These are phyloP conservation scores for Oryzias celebensis DNA, from an alignment of 2,113 vertebrate genomes.

Conservation along the genomic window DNA sequence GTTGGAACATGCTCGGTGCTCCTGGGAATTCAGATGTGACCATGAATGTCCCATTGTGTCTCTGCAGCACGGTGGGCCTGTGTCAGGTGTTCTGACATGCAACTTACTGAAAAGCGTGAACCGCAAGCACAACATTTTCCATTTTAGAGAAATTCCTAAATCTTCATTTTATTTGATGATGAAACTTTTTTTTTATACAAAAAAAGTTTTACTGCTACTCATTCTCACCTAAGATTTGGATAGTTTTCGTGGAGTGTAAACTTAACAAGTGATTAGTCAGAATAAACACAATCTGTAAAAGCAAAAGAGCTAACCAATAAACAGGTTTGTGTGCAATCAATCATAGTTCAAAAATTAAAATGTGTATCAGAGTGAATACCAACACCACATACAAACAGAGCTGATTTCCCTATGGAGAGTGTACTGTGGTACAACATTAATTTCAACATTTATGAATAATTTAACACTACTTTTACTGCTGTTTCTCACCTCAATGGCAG, in stretches of 20 bases:
- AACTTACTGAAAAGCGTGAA: slow-evolving; percentile 27
- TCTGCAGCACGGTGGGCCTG: slow-evolving; percentile 43
- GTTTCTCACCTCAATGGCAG: slow-evolving; percentile 37
- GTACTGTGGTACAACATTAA: slow-evolving; percentile 65
- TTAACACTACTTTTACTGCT: slow-evolving; percentile 58
- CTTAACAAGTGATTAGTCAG: background rate
- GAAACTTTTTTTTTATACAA: background rate
- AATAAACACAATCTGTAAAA: slow-evolving; percentile 2
- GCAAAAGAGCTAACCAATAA: background rate
- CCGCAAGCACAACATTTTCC: background rate
- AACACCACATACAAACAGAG: slow-evolving; percentile 65
- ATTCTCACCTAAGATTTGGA: background rate
- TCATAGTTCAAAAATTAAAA: slow-evolving; percentile 47
- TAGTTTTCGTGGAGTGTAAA: background rate
- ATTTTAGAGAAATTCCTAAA: background rate
- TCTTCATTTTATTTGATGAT: background rate
- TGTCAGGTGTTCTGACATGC: slow-evolving; percentile 26
- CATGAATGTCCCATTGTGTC: slow-evolving; percentile 61
- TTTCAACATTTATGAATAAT: slow-evolving; percentile 72
- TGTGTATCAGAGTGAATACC: slow-evolving; percentile 55
- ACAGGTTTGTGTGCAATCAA: slow-evolving; percentile 36
- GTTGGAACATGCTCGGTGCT: slow-evolving; percentile 19
- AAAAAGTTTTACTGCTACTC: background rate
- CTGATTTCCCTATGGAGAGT: slow-evolving; percentile 71
- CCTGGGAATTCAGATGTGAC: slow-evolving; percentile 50